Evolutionary conservation across 2,113 vertebrate species (phyloP), one percentile per base, ranked within the genome.

Genomic region (Muntiacus reevesi): DNA sequence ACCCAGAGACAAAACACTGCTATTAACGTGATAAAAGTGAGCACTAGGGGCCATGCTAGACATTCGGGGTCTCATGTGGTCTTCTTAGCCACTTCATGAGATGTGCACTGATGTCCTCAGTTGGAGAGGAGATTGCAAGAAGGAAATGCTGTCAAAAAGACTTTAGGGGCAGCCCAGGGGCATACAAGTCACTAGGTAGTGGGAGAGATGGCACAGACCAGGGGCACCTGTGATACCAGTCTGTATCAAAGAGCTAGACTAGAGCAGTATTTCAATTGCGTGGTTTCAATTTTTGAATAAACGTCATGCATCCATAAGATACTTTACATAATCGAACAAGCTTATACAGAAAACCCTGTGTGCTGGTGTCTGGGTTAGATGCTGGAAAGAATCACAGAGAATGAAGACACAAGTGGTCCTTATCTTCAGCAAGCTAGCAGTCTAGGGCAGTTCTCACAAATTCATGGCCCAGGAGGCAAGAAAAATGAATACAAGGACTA

Each of bases 251-350:
- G 54, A n/a, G 13, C 76, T 19, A 55, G 52, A n/a, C 59, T n/a
- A 33, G 2, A 6, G 16, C 60, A 36, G 21, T 5, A 0, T 4
- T 11, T 27, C 5, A 0, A 7, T 13, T 4, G 2, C 16, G 27
- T 1, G 0, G 27, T 74, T 43, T 86, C 27, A 45, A 64, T 17
- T 14, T 50, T 23, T 40, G 43, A 52, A 79, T 54, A 40, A 21
- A 36, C 3, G 9, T 11, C 43, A 11, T 0, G 55, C 30, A 10
- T 45, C 86, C 45, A 5, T 8, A 25, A 87, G 23, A 14, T 15
- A 28, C 7, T 64, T 45, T 54, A 71, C 43, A 47, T n/a, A 23
- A 67, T 27, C 50, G 1, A 79, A 23, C 45, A 54, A 64, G 14
- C 25, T 23, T 43, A 86, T 47, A 28, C 2, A 15, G 87, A 62